phyloP scores from a whole-genome alignment of 1,140 invertebrate genomes.

The Cyrtorhinus lividipennis region DNA sequence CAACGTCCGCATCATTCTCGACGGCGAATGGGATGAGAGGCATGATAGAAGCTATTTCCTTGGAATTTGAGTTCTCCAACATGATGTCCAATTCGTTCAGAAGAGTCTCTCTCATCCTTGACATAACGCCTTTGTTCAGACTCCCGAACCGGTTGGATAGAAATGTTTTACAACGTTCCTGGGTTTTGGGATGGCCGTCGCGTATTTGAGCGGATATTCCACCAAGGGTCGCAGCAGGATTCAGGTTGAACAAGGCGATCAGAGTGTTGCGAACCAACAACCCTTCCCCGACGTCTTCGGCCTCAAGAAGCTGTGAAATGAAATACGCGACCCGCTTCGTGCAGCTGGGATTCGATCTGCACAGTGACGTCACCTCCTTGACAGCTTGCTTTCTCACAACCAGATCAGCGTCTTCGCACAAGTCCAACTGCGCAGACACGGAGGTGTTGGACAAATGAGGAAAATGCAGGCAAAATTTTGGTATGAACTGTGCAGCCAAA shows the following conservation, averaged over 20 bases:
- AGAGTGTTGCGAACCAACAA: neutral
- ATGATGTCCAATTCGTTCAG: neutral
- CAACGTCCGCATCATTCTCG: neutral
- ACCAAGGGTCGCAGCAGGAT: neutral
- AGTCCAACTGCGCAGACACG: neutral
- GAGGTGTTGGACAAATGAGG: neutral
- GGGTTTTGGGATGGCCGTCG: neutral
- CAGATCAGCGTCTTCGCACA: neutral
- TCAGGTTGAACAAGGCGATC: neutral
- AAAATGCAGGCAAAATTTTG: neutral
- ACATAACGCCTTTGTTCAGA: neutral
- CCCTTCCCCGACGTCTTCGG: slow-evolving; percentile 1
- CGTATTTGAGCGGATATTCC: neutral
- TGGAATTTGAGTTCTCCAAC: neutral
- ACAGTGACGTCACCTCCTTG: neutral
- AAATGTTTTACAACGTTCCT: neutral
- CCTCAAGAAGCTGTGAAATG: neutral
- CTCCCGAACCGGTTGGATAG: neutral
- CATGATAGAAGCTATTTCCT: neutral
- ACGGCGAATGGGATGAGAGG: neutral
- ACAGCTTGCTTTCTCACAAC: slow-evolving; percentile 1
- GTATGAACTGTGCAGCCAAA: neutral
- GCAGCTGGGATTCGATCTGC: neutral
- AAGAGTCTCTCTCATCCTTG: neutral
- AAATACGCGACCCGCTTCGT: neutral